A percentile compares a stretch with the other conserved stretches of the same genome.
phyloP scores from a whole-genome alignment of 2,888 invertebrate genomes.

The Carterocephalus palaemon region DNA sequence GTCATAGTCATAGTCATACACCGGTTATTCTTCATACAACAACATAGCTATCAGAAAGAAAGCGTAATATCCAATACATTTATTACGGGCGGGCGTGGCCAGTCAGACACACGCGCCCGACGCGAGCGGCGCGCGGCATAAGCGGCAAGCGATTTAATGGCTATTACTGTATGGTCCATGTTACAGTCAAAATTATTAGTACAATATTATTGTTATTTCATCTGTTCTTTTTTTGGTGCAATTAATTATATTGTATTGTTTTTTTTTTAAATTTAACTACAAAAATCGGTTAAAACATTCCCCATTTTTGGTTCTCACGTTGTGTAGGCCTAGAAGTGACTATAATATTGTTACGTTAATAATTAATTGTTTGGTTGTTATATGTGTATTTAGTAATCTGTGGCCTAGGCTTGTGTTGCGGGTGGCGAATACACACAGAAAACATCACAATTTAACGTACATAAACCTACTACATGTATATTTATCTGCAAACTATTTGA shows the following conservation, averaged over 20 bases:
- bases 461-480: no score
- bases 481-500: no score
- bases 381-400: no score
- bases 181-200: slow-evolving; percentile 29
- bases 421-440: no score
- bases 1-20: slow-evolving; percentile 23
- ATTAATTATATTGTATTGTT: no score
- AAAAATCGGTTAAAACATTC: not conserved
- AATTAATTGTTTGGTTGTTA: no score
- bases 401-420: no score
- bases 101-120: slow-evolving; percentile 66
- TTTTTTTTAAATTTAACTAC: slow-evolving; percentile 10
- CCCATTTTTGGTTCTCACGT: not conserved
- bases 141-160: slow-evolving; percentile 3
- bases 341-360: no score
- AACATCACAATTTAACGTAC: no score
- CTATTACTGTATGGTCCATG: slow-evolving; percentile 48
- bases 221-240: no score
- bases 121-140: not conserved
- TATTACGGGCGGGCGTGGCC: slow-evolving; percentile 56
- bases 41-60: slow-evolving; percentile 47
- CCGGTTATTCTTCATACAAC: slow-evolving; percentile 42
- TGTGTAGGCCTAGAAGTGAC: slow-evolving; percentile 3
- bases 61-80: slow-evolving; percentile 62
- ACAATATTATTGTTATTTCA: no score